phyloP scores from a whole-genome alignment of 1,140 invertebrate species.

The Aphidius ervi region DNA sequence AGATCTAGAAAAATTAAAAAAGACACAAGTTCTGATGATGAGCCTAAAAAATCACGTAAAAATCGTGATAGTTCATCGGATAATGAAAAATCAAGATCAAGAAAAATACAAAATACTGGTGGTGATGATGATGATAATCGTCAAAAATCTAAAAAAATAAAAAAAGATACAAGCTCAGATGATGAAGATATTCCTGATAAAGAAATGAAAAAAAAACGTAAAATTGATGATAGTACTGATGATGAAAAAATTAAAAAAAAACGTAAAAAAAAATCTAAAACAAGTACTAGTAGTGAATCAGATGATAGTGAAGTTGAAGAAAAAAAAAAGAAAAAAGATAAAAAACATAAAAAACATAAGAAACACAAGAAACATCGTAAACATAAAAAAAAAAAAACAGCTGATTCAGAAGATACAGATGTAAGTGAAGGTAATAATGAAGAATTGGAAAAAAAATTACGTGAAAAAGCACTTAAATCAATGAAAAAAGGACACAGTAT shows the following conservation, averaged over 20 bases:
- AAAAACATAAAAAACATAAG: conserved; percentile 68
- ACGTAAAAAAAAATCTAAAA: conserved; percentile 65
- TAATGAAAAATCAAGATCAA: conserved; percentile 46
- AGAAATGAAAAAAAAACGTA: conserved; percentile 51
- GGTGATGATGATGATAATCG: conserved; percentile 44
- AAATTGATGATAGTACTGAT: conserved; percentile 61
- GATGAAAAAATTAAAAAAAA: conserved; percentile 66
- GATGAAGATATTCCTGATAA: conserved; percentile 53
- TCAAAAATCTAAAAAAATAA: conserved; percentile 41
- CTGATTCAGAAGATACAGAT: conserved; percentile 59
- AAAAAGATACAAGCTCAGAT: conserved; percentile 49
- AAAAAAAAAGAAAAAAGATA: conserved; percentile 67
- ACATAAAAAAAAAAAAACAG: conserved; percentile 62
- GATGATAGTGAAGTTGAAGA: conserved; percentile 64
- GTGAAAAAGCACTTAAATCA: conserved; percentile 78
- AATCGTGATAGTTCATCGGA: conserved; percentile 49
- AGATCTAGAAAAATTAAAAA: conserved; percentile 51
- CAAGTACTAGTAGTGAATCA: conserved; percentile 42
- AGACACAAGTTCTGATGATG: conserved; percentile 61
- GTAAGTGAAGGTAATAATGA: conserved; percentile 65
- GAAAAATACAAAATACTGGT: conserved; percentile 51
- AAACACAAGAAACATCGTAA: conserved; percentile 68
- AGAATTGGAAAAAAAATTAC: conserved; percentile 78
- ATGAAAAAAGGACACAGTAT: conserved; percentile 60
- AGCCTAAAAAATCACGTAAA: conserved; percentile 47